A percentile compares a stretch with the other conserved stretches of the same genome.
Evolutionary conservation across 2,888 invertebrate genomes (phyloP).

Genomic region (Sarcophaga rosellei): DNA sequence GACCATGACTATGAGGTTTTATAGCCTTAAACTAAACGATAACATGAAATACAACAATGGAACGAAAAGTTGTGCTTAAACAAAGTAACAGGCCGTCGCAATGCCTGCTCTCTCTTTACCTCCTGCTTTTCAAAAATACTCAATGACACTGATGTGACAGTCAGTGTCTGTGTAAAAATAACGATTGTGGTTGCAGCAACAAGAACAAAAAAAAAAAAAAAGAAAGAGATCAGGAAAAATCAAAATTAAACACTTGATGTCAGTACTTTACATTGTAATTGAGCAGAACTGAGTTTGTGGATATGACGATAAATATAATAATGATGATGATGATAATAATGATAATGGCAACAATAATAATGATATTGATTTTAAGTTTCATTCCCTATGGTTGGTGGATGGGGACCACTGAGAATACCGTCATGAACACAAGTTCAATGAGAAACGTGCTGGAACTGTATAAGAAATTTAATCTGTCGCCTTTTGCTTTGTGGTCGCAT

Average conservation of each 20-base stretch:
- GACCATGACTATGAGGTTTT: slow-evolving; percentile 47
- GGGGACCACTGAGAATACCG: background rate
- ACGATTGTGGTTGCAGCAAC: slow-evolving; percentile 43
- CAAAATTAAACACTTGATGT: slow-evolving; percentile 21
- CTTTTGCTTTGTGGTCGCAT: background rate
- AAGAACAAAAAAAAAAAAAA: slow-evolving; percentile 1
- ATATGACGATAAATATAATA: background rate
- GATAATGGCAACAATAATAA: too few relatives aligned
- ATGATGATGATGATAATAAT: background rate
- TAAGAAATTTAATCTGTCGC: background rate
- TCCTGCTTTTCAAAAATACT: slow-evolving; percentile 11
- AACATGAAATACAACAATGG: background rate
- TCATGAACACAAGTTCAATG: background rate
- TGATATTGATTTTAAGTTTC: too few relatives aligned
- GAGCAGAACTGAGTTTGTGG: background rate
- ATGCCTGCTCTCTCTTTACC: background rate
- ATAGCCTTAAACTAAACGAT: background rate
- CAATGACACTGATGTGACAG: slow-evolving; percentile 57
- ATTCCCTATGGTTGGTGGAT: background rate
- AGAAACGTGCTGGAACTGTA: background rate
- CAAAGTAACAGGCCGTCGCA: background rate
- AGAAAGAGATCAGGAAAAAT: background rate
- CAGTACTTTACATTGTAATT: background rate
- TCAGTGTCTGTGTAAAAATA: background rate
- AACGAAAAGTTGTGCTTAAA: slow-evolving; percentile 22